Percentiles rank a stretch among this genome's conserved stretches.
phyloP scores from a whole-genome alignment of 2,113 vertebrate species.

The Mixornis gularis region DNA sequence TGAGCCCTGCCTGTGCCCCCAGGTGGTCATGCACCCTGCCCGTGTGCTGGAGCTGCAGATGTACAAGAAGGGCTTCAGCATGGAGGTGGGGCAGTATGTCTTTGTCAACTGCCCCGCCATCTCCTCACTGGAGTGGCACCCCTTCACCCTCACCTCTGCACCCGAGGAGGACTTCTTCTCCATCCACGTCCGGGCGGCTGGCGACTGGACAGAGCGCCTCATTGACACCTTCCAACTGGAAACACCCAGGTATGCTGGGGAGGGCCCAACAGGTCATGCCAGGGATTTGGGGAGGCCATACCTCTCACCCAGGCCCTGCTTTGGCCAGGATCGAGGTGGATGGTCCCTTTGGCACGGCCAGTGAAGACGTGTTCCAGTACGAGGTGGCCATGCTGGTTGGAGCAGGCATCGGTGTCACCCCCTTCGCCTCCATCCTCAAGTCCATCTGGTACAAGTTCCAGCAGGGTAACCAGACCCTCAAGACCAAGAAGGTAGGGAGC shows the following conservation, averaged over 20 bases:
- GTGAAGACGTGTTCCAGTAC: conserved; percentile 89
- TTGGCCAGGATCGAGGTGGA: conserved; percentile 82
- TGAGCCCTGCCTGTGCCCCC: neutral
- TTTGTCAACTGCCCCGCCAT: conserved; percentile 87
- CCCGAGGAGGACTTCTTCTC: conserved; percentile 89
- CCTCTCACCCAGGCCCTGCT: neutral
- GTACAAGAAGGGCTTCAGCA: conserved; percentile 82
- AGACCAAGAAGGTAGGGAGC: conserved; percentile 77
- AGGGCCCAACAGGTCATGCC: accelerated
- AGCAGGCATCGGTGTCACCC: conserved; percentile 87
- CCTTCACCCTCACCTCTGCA: conserved; percentile 91
- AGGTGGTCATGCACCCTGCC: conserved; percentile 87
- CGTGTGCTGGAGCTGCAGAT: conserved; percentile 90
- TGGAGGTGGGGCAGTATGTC: conserved; percentile 92
- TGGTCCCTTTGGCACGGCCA: conserved; percentile 89
- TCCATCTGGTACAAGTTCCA: conserved; percentile 94
- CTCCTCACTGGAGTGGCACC: conserved; percentile 89
- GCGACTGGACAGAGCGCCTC: conserved; percentile 87
- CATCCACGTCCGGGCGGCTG: conserved; percentile 81
- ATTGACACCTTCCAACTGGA: conserved; percentile 67
- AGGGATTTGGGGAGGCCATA: accelerated
- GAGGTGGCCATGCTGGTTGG: conserved; percentile 90
- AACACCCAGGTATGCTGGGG: conserved; percentile 75
- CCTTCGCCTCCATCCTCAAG: conserved; percentile 90
- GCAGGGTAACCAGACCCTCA: conserved; percentile 77